Evolutionary conservation across 2,888 invertebrate species (phyloP).

Genomic region (Empis stercorea): DNA sequence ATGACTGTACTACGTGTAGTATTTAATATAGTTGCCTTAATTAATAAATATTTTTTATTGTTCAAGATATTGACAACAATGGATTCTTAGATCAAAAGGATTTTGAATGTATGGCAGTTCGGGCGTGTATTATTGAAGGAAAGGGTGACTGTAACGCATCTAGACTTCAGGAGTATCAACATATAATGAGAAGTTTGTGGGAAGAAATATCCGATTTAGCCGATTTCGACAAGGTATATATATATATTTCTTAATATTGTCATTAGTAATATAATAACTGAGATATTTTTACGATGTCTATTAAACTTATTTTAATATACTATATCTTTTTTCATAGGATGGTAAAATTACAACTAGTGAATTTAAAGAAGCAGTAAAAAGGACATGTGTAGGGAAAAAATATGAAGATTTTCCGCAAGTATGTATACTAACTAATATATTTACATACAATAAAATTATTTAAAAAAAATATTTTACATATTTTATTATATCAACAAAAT

Average conservation of each 20-base stretch:
- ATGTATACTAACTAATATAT: no score
- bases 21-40: no score
- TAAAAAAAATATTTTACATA: no score
- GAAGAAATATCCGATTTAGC: conserved; percentile 75
- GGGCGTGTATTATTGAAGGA: conserved; percentile 69
- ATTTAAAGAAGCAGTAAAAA: conserved; percentile 68
- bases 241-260: neutral
- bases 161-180: conserved; percentile 63
- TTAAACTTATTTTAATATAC: neutral
- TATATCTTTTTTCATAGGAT: conserved; percentile 41
- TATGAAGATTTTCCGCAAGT: conserved; percentile 67
- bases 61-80: conserved; percentile 69
- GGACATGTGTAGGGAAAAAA: conserved; percentile 62
- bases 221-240: conserved; percentile 66
- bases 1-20: no score
- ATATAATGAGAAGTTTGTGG: conserved; percentile 73
- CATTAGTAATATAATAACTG: no score
- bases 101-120: conserved; percentile 68
- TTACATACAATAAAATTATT: neutral
- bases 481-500: no score
- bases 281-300: no score
- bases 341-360: conserved; percentile 69
- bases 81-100: conserved; percentile 70
- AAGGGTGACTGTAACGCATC: conserved; percentile 65
- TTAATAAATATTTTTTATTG: neutral